Base-by-base conservation (phyloP, 1,140 invertebrate genomes). In the Ceratosolen solmsi region DNA sequence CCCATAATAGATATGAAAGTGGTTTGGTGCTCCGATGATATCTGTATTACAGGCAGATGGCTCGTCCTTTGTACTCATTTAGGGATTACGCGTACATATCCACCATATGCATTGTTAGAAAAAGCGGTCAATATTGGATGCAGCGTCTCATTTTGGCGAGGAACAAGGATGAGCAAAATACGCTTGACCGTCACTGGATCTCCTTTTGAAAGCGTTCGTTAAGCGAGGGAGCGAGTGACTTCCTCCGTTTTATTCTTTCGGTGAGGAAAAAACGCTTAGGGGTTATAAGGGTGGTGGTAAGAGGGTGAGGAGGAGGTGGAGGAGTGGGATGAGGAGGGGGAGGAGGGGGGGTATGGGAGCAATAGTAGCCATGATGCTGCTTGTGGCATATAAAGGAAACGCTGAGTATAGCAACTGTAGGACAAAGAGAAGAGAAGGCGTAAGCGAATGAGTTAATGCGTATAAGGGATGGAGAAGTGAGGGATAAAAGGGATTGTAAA, bases 171-270 rank as follows among this genome's bases (percentile, higher is more conserved):
- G 60, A n/a, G 13, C n/a, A 38, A 70, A 70, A 46, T 77, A 25
- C 30, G 46, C 63, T 79, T 27, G 76, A 58, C 65, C 65, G 17
- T 71, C n/a, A 30, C 49, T 36, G 36, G 54, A 20, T 63, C 20
- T 73, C 56, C 27, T 58, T 25, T 63, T 73, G 70, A 80, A 79
- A 73, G 54, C 36, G 33, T 54, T 80, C 54, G 68, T 80, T 73
- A 73, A 60, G 25, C 51, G 27, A 22, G 20, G 27, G 3, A 68
- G 9, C 2, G 1, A 63, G 74, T 27, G 56, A 63, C 30, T 76
- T 74, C n/a, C 41, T 49, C 27, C 71, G 27, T 36, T 46, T 30
- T 33, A 33, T 36, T 56, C 17, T 71, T 22, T 71, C 22, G 25
- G 1, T 0, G 20, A 30, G 11, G 70, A 27, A 30, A n/a, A 20